Evolutionary conservation across 2,888 invertebrate species (phyloP).

Genomic region (Melangyna quadrimaculata): DNA sequence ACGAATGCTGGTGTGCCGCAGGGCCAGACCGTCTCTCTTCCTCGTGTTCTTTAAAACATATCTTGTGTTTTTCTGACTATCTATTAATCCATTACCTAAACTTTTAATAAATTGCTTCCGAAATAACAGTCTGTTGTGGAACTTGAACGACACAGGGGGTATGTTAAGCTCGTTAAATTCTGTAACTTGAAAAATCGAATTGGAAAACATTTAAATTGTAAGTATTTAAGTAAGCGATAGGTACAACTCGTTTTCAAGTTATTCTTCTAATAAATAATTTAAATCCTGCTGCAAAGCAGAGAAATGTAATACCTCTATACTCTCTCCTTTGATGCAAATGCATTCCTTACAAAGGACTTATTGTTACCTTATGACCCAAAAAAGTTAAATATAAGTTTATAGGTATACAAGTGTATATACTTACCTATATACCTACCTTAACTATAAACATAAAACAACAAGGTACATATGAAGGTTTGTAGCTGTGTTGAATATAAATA

Average conservation of each 20-base stretch:
- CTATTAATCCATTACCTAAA: too few relatives aligned
- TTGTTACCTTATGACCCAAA: constrained; percentile 25
- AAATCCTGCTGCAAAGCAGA: constrained; percentile 24
- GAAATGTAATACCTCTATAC: constrained; percentile 14
- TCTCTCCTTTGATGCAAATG: constrained; percentile 19
- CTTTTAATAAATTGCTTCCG: too few relatives aligned
- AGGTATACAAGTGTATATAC: background rate
- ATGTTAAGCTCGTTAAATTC: too few relatives aligned
- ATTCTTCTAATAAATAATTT: constrained; percentile 21
- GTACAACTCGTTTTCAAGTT: background rate
- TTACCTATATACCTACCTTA: background rate
- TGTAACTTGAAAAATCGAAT: background rate
- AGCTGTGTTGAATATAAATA: background rate
- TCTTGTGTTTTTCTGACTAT: too few relatives aligned
- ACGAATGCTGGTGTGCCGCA: too few relatives aligned
- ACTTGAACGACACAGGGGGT: too few relatives aligned
- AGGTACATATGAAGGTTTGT: too few relatives aligned
- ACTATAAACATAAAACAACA: background rate
- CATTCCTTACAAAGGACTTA: constrained; percentile 18
- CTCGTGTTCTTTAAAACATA: too few relatives aligned
- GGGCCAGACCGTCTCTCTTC: too few relatives aligned
- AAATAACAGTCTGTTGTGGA: too few relatives aligned
- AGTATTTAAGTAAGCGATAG: background rate
- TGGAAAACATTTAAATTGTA: background rate
- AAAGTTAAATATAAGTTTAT: background rate